Conservation (phyloP, 2,113 vertebrate genomes). For the Rousettus leschenaultii region DNA sequence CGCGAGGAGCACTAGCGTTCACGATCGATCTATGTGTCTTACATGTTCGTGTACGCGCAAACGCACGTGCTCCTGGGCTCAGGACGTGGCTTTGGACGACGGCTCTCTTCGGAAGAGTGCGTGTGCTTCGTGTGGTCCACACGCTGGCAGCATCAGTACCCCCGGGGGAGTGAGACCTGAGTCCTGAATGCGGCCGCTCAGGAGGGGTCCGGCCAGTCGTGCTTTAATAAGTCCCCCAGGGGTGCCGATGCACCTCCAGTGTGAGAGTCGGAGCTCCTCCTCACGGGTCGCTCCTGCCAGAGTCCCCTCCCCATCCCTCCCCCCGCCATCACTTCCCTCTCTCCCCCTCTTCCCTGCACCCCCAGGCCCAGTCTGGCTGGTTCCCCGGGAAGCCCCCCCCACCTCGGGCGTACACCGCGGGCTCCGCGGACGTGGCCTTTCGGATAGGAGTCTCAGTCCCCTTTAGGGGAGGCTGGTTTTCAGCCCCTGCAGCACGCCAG, state of each 20-base stretch:
- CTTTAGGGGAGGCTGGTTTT: not conserved
- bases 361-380: not conserved
- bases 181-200: not conserved
- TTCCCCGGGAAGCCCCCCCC: not conserved
- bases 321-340: not conserved
- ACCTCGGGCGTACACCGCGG: not conserved
- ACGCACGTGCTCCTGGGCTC: not conserved
- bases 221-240: not conserved
- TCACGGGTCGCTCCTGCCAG: not conserved
- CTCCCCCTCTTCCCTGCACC: no score
- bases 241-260: not conserved
- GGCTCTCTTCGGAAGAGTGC: not conserved
- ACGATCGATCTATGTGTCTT: not conserved
- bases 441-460: not conserved
- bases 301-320: no score
- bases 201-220: not conserved
- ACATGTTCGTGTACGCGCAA: not conserved
- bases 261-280: not conserved
- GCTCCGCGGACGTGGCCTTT: not conserved
- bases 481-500: not conserved
- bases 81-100: not conserved
- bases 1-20: not conserved
- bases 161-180: not conserved
- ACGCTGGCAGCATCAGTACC: not conserved
- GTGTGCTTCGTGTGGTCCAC: not conserved